Conservation (phyloP, 2,888 invertebrate genomes). For the Ennomos fuscantarius region DNA sequence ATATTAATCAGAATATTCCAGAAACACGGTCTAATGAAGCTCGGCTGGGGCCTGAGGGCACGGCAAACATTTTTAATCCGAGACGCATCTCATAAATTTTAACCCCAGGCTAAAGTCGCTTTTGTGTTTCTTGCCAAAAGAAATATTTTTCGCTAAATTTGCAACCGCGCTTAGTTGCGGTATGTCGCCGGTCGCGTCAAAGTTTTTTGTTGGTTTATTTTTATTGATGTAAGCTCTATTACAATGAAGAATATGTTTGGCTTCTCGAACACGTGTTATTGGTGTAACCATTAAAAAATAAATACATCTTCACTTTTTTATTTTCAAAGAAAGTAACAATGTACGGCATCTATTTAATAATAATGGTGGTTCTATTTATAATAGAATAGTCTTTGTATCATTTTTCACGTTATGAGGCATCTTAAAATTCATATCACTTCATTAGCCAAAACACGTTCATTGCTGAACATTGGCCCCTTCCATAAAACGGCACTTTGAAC, state of each 20-base stretch:
- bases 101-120: slow-evolving; percentile 71
- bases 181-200: slow-evolving; percentile 49
- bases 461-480: too few species aligned
- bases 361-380: too few species aligned
- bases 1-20: slow-evolving; percentile 80
- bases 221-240: slow-evolving; percentile 55
- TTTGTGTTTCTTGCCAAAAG: slow-evolving; percentile 77
- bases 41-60: slow-evolving; percentile 68
- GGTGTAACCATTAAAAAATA: background rate
- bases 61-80: slow-evolving; percentile 82
- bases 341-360: too few species aligned
- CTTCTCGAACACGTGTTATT: slow-evolving; percentile 28
- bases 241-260: slow-evolving; percentile 51
- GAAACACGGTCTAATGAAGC: slow-evolving; percentile 77
- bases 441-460: too few species aligned
- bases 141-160: slow-evolving; percentile 76
- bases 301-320: background rate
- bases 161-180: slow-evolving; percentile 65
- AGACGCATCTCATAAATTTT: slow-evolving; percentile 82
- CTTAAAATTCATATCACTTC: too few species aligned
- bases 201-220: slow-evolving; percentile 49
- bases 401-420: too few species aligned
- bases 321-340: too few species aligned
- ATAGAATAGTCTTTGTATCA: too few species aligned
- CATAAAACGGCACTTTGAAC: too few species aligned